Conservation (phyloP, 2,797 vertebrate genomes). For the Denticeps clupeoides region DNA sequence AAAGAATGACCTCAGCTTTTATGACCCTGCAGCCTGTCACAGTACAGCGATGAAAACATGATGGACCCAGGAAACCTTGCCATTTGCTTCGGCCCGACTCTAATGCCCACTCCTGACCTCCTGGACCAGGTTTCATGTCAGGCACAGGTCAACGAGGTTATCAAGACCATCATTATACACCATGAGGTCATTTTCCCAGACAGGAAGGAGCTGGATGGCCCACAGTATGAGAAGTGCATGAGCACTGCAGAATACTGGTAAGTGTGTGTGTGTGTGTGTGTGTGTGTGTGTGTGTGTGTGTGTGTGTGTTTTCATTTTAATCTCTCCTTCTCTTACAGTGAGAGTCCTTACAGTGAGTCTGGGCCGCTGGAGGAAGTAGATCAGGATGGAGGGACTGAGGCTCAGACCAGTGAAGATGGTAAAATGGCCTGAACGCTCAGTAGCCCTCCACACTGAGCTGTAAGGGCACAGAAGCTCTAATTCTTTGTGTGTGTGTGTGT, state of each 20-base stretch:
- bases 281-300: background rate
- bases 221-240: constrained; percentile 98
- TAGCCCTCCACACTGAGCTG: too few species aligned
- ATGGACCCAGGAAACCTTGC: constrained; percentile 97
- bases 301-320: background rate
- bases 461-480: too few species aligned
- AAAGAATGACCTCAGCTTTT: too few species aligned
- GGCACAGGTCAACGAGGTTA: constrained; percentile 92
- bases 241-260: constrained; percentile 96
- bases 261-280: constrained; percentile 32
- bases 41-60: constrained; percentile 99
- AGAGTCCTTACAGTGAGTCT: constrained; percentile 96
- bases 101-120: constrained; percentile 92
- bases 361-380: constrained; percentile 89
- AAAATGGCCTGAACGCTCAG: constrained; percentile 31
- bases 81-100: constrained; percentile 93
- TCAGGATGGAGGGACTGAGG: constrained; percentile 83
- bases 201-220: constrained; percentile 88
- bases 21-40: constrained; percentile 69
- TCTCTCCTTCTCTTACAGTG: constrained; percentile 50
- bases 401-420: constrained; percentile 95
- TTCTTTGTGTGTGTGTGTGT: background rate
- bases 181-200: constrained; percentile 96
- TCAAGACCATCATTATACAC: constrained; percentile 97
- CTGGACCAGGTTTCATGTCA: constrained; percentile 97